Evolutionary conservation across 1,140 invertebrate species (phyloP), one percentile per base, ranked within the genome.

Genomic region (Myzus persicae): DNA sequence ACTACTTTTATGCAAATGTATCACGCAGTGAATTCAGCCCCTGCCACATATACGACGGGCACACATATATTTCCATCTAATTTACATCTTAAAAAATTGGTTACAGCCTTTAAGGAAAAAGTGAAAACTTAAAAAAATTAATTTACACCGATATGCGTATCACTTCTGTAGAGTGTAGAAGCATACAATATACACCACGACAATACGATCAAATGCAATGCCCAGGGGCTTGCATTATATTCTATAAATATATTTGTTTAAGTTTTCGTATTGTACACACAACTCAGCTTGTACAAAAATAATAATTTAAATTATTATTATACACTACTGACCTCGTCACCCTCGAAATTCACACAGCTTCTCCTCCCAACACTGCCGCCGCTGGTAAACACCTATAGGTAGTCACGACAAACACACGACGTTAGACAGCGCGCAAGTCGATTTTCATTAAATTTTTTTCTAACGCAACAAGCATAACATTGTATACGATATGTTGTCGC

Each of bases 1-100:
- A 87, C 85, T 46, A 46, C 18, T 87, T 87, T 87, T 87, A 87
- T 87, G 85, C 44, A 87, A 87, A 87, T 87, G 18, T 18, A 46
- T n/a, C 14, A 36, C n/a, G 31, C 40, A 85, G 84, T 42, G 36
- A 44, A 44, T 85, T 44, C 24, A 24, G 42, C 44, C 31, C 85
- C 59, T 59, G 8, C 54, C 44, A n/a, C 85, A 22, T 7, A 22
- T 7, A 48, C 85, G 22, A 46, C 5, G 42, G 31, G 9, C 84
- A 44, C 5, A 85, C 44, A 87, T 51, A 87, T 36, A 87, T 87
- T 87, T 46, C 5, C 85, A 87, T 87, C 42, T 46, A n/a, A 87
- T 87, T 87, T 46, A 87, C 44, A 44, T 44, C 38, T 31, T 26
- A 31, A 38, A 85, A 84, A 44, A 85, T 85, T 85, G n/a, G 44